A percentile compares a stretch with the other conserved stretches of the same genome.
These are phyloP conservation scores for Salarias fasciatus DNA, from an alignment of 2,797 vertebrate genomes.

Conservation along the genomic window DNA sequence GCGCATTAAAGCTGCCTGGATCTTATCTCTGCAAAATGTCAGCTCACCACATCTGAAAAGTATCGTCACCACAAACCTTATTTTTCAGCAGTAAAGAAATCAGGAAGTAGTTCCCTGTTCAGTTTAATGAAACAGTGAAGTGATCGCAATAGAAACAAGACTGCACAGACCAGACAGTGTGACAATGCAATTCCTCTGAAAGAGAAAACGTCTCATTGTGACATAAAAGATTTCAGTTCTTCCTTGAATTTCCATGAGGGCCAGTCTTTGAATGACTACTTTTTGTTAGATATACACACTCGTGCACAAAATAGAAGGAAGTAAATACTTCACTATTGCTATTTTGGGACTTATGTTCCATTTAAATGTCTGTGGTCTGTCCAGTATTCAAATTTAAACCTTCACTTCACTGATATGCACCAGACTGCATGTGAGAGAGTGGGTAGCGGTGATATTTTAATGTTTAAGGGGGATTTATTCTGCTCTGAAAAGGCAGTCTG, in stretches of 20 bases:
- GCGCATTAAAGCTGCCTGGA: too few relatives aligned
- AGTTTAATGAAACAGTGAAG: slow-evolving; percentile 47
- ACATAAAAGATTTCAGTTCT: slow-evolving; percentile 56
- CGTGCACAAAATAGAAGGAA: too few relatives aligned
- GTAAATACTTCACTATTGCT: slow-evolving; percentile 1
- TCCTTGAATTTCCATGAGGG: slow-evolving; percentile 36
- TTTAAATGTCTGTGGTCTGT: slow-evolving; percentile 19
- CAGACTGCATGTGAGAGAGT: background rate
- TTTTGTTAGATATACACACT: background rate
- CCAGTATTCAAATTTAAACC: slow-evolving; percentile 7
- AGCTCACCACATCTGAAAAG: background rate
- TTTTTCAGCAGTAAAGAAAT: slow-evolving; percentile 1
- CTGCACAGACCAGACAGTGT: slow-evolving; percentile 14
- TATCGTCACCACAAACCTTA: background rate
- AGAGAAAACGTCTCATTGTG: too few relatives aligned
- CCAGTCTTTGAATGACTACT: too few relatives aligned
- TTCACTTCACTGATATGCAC: slow-evolving; percentile 3
- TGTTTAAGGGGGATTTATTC: slow-evolving; percentile 24
- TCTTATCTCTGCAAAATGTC: too few relatives aligned
- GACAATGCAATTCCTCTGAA: background rate
- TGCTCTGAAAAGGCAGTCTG: background rate
- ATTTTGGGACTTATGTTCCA: slow-evolving; percentile 29
- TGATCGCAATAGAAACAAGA: slow-evolving; percentile 29
- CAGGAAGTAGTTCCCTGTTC: background rate
- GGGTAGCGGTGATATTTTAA: slow-evolving; percentile 12